These are phyloP conservation scores for Bombus confusus DNA, from an alignment of 1,140 invertebrate species.

Conservation along the genomic window DNA sequence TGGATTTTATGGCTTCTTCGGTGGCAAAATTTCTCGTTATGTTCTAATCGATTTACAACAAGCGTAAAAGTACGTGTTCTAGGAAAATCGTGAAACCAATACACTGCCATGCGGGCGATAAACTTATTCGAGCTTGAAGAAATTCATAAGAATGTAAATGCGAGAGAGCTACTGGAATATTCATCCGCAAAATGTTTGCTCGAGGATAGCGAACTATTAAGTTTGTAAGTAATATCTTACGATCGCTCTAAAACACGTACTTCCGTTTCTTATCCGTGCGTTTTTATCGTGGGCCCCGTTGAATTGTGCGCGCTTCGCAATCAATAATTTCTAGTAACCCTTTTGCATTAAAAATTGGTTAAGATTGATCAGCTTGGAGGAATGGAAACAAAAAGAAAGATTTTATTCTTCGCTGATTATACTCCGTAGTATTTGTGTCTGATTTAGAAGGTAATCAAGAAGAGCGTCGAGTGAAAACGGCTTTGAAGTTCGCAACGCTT, in stretches of 20 bases:
- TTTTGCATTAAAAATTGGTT: not conserved
- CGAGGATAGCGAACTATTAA: not conserved
- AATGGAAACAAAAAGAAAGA: not conserved
- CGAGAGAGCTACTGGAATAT: not conserved
- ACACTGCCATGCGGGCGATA: not conserved
- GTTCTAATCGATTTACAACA: not conserved
- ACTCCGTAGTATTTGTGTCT: not conserved
- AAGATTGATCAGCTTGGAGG: not conserved
- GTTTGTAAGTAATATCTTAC: not conserved
- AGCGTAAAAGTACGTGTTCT: not conserved
- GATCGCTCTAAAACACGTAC: not conserved
- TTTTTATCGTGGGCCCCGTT: no score
- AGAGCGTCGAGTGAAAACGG: not conserved
- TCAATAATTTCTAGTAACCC: not conserved
- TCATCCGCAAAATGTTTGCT: not conserved
- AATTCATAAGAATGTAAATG: constrained; percentile 20
- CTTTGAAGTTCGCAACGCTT: not conserved
- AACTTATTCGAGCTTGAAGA: constrained; percentile 9
- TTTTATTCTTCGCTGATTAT: not conserved
- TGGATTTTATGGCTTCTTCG: constrained; percentile 10
- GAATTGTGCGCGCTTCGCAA: no score
- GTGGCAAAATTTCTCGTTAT: not conserved
- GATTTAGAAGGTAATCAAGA: not conserved
- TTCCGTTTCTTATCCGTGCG: no score
- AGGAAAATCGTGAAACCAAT: not conserved